phyloP scores from a whole-genome alignment of 2,888 invertebrate genomes.

The Argynnis bischoffii region DNA sequence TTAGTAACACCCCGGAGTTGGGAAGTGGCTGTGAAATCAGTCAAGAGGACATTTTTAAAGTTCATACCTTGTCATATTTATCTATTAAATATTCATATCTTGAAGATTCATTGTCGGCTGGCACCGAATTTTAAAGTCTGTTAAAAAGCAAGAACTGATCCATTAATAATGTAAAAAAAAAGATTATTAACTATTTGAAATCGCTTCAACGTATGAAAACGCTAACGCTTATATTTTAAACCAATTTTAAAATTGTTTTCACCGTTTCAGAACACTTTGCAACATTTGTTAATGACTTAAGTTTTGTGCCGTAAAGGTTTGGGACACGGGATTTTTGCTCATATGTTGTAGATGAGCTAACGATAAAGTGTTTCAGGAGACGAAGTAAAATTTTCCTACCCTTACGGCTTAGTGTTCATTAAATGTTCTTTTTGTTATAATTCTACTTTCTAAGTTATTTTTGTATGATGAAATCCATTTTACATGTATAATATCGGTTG shows the following conservation, averaged over 20 bases:
- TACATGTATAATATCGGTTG: too few relatives aligned
- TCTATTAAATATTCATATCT: too few relatives aligned
- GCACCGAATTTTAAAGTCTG: too few relatives aligned
- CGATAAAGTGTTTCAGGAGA: background rate
- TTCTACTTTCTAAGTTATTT: background rate
- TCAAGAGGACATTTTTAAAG: too few relatives aligned
- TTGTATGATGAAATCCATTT: background rate
- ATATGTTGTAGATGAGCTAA: conserved; percentile 4
- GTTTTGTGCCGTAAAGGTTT: conserved; percentile 36
- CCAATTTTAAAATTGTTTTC: conserved; percentile 19
- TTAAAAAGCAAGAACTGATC: too few relatives aligned
- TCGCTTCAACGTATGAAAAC: background rate
- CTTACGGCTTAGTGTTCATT: background rate
- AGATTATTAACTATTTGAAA: background rate
- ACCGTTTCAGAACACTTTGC: conserved; percentile 34
- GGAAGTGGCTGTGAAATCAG: too few relatives aligned
- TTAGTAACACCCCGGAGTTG: too few relatives aligned
- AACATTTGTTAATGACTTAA: conserved; percentile 45
- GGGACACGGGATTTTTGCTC: conserved; percentile 25
- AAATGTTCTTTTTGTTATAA: background rate
- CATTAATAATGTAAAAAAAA: background rate
- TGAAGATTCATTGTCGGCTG: too few relatives aligned
- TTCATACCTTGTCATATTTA: too few relatives aligned
- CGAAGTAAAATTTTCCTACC: background rate
- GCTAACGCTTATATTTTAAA: conserved; percentile 17